A percentile compares a stretch with the other conserved stretches of the same genome.
phyloP scores from a whole-genome alignment of 2,797 vertebrate genomes.

The Bucorvus abyssinicus region DNA sequence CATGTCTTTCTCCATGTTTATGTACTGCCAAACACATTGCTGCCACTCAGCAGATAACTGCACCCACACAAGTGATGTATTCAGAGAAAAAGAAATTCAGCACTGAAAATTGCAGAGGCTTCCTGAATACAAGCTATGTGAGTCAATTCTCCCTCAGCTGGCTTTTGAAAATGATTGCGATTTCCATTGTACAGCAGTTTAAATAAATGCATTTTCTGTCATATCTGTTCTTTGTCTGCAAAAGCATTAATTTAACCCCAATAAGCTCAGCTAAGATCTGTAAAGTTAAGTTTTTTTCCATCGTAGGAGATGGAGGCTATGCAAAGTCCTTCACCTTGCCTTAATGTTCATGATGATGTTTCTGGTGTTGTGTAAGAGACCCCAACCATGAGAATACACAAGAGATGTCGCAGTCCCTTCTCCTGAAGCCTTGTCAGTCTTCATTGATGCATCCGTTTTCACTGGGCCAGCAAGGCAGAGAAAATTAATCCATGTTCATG shows the following conservation, averaged over 20 bases:
- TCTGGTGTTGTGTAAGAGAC: background rate
- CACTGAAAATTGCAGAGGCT: background rate
- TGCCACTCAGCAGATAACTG: background rate
- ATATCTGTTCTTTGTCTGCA: background rate
- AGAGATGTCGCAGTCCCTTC: background rate
- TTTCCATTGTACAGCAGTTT: constrained; percentile 31
- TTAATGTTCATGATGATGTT: background rate
- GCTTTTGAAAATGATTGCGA: constrained; percentile 28
- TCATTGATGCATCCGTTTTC: background rate
- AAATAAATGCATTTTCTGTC: constrained; percentile 69
- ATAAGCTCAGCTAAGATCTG: background rate
- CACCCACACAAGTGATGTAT: background rate
- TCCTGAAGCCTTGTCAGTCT: background rate
- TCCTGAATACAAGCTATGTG: background rate
- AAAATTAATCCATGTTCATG: background rate
- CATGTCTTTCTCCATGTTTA: background rate
- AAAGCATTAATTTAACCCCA: background rate
- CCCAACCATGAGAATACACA: background rate
- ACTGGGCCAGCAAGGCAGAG: background rate
- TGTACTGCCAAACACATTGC: background rate
- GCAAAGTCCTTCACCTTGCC: background rate
- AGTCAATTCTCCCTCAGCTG: constrained; percentile 37
- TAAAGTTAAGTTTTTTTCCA: background rate
- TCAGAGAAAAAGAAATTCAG: background rate
- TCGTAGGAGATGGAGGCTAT: rapidly evolving